Evolutionary conservation across 1,140 invertebrate genomes (phyloP).

Genomic region (Neodiprion lecontei): DNA sequence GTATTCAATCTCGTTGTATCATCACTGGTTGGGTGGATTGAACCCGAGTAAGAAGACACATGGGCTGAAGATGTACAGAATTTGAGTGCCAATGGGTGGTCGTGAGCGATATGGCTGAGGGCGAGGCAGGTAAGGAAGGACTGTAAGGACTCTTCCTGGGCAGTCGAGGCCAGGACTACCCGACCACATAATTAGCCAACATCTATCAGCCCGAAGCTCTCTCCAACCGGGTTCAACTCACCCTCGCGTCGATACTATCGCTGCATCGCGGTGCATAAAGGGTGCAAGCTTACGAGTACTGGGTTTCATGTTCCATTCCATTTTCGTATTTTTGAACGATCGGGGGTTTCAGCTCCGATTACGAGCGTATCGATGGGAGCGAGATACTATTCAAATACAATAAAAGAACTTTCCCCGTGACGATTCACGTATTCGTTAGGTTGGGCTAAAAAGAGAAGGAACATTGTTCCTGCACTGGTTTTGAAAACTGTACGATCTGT

Average conservation of each 20-base stretch:
- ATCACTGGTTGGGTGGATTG: too few relatives aligned
- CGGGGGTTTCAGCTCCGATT: not conserved
- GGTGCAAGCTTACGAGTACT: not conserved
- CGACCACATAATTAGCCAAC: slow-evolving; percentile 62
- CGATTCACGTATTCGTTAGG: too few relatives aligned
- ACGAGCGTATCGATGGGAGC: not conserved
- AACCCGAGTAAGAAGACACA: too few relatives aligned
- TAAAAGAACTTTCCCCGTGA: not conserved
- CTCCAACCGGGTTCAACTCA: slow-evolving; percentile 40
- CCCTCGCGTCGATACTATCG: slow-evolving; percentile 26
- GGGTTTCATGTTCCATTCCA: too few relatives aligned
- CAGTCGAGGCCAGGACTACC: slow-evolving; percentile 48
- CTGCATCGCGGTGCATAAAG: not conserved
- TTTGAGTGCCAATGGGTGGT: slow-evolving; percentile 37
- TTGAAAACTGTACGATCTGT: not conserved
- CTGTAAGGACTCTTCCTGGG: slow-evolving; percentile 44
- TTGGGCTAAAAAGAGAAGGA: not conserved
- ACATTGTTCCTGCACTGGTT: not conserved
- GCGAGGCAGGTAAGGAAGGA: slow-evolving; percentile 36
- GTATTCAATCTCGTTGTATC: too few relatives aligned
- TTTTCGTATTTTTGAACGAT: not conserved
- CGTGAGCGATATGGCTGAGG: slow-evolving; percentile 39
- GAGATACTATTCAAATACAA: not conserved
- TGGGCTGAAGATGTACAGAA: not conserved
- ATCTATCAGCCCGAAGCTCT: slow-evolving; percentile 62